Percentiles rank a stretch among this genome's conserved stretches.
These are phyloP conservation scores for Habropoda laboriosa DNA, from an alignment of 1,140 invertebrate species.

Conservation along the genomic window DNA sequence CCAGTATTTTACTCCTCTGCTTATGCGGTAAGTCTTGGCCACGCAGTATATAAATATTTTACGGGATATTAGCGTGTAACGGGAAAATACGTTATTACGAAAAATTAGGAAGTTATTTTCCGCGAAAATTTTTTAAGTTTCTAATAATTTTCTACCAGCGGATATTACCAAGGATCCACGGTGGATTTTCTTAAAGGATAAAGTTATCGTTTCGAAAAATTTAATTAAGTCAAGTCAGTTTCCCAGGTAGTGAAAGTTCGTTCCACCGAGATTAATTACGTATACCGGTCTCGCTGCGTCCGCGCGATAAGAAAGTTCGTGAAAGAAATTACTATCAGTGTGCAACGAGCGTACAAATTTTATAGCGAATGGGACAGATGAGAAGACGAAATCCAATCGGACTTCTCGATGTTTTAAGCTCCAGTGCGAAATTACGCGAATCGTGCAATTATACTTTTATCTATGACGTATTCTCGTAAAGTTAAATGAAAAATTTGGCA, in stretches of 20 bases:
- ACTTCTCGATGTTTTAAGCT: background rate
- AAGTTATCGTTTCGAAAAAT: conserved; percentile 7
- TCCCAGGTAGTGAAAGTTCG: background rate
- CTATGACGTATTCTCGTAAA: too few species aligned
- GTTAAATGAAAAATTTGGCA: background rate
- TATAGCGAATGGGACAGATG: background rate
- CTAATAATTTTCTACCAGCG: background rate
- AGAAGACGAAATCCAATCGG: background rate
- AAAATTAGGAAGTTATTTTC: too few species aligned
- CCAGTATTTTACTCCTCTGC: conserved; percentile 64
- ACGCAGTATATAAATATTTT: background rate
- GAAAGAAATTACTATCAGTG: background rate
- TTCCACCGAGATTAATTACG: conserved; percentile 23
- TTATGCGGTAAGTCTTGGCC: conserved; percentile 65
- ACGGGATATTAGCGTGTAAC: background rate
- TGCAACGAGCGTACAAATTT: background rate
- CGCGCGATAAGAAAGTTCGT: conserved; percentile 16
- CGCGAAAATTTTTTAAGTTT: background rate
- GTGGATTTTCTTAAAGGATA: background rate
- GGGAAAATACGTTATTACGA: background rate
- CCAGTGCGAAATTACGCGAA: too few species aligned
- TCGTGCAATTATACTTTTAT: background rate
- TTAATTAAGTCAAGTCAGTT: conserved; percentile 13
- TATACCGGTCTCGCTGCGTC: background rate
- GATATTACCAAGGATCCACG: too few species aligned